phyloP scores from a whole-genome alignment of 2,888 invertebrate genomes.

The Lapara coniferarum region DNA sequence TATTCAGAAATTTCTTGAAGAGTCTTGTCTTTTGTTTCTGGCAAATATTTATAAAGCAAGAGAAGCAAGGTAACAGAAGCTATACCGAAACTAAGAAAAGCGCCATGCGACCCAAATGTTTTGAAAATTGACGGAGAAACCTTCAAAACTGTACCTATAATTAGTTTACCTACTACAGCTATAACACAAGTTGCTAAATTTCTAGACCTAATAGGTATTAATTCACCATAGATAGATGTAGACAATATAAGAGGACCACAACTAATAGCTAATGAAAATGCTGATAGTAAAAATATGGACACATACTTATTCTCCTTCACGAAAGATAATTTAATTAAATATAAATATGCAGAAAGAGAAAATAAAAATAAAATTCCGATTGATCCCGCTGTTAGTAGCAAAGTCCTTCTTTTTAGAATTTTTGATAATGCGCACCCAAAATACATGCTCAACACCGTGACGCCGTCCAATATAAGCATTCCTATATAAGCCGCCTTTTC shows the following conservation, averaged over 20 bases:
- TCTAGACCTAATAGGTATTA: conserved; percentile 46
- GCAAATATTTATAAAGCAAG: conserved; percentile 48
- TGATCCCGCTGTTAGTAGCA: conserved; percentile 42
- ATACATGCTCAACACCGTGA: conserved; percentile 54
- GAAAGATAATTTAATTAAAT: conserved; percentile 38
- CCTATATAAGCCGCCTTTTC: conserved; percentile 50
- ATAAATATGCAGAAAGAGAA: conserved; percentile 44
- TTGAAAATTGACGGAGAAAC: conserved; percentile 45
- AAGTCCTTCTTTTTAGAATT: conserved; percentile 42
- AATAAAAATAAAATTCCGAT: conserved; percentile 42
- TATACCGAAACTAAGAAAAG: conserved; percentile 46
- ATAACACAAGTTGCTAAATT: conserved; percentile 40
- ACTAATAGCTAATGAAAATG: conserved; percentile 47
- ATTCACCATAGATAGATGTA: conserved; percentile 43
- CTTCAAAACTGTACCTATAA: conserved; percentile 40
- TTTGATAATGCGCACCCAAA: conserved; percentile 42
- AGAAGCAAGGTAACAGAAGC: conserved; percentile 33
- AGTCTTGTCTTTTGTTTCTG: conserved; percentile 59
- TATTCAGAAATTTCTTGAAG: conserved; percentile 49
- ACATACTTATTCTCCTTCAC: conserved; percentile 43
- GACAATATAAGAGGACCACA: conserved; percentile 49
- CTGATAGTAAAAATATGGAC: conserved; percentile 40
- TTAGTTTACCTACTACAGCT: conserved; percentile 31
- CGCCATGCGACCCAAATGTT: conserved; percentile 43
- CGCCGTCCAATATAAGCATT: conserved; percentile 57